Evolutionary conservation across 2,888 invertebrate species (phyloP).

Genomic region (Calameuta pallipes): DNA sequence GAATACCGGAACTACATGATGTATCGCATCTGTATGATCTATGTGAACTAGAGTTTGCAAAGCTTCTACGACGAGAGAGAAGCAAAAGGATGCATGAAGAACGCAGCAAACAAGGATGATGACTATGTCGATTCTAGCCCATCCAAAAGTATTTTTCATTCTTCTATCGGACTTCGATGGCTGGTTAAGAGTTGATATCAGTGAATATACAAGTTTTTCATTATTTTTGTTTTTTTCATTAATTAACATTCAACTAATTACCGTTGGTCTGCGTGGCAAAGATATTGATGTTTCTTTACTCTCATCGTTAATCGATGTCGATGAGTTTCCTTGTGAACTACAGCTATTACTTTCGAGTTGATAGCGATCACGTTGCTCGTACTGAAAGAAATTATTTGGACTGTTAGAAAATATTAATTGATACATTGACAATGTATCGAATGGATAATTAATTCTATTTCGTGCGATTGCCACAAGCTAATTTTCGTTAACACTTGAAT

Average conservation of each 20-base stretch:
- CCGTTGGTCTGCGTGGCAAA: slow-evolving; percentile 44
- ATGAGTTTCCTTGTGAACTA: slow-evolving; percentile 44
- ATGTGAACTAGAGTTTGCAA: slow-evolving; percentile 84
- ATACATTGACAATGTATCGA: neutral
- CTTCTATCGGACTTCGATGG: slow-evolving; percentile 71
- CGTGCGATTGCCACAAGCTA: neutral
- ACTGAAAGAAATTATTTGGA: slow-evolving; percentile 43
- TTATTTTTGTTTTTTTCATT: neutral
- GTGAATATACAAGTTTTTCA: slow-evolving; percentile 2
- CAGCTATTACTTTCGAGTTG: slow-evolving; percentile 29
- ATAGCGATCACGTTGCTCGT: slow-evolving; percentile 45
- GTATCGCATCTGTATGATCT: slow-evolving; percentile 78
- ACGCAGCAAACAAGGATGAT: slow-evolving; percentile 85
- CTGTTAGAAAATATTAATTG: neutral
- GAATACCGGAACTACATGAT: slow-evolving; percentile 79
- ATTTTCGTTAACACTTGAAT: neutral
- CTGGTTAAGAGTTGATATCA: slow-evolving; percentile 45
- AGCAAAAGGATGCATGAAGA: slow-evolving; percentile 84
- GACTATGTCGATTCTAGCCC: slow-evolving; percentile 91
- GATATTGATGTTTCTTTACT: slow-evolving; percentile 43
- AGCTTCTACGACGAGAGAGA: slow-evolving; percentile 84
- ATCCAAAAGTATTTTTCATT: slow-evolving; percentile 90
- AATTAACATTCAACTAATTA: slow-evolving; percentile 18
- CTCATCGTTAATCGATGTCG: slow-evolving; percentile 40
- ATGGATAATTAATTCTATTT: neutral